Evolutionary conservation across 2,888 invertebrate species (phyloP), one percentile per base, ranked within the genome.

Genomic region (Seira musarum): DNA sequence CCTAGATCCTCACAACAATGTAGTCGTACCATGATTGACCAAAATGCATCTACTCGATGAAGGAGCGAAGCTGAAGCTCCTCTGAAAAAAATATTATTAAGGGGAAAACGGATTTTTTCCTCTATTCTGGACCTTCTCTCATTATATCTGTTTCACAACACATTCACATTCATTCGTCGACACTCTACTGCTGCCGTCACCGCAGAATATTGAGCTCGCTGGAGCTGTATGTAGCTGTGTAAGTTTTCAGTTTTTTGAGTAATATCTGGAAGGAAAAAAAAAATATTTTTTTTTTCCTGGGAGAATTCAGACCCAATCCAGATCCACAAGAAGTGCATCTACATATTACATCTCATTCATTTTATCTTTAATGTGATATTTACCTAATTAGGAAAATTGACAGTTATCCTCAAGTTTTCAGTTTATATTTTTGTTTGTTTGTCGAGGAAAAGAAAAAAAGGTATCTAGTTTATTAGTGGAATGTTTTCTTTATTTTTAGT

Each of bases 81-180:
- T 15, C 49, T 40, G 72, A 66, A 77, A 71, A 63, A 30, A 60
- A 21, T 13, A 17, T 21, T 19, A 60, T 5, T 57, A 17, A 2
- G 53, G 21, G 68, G 61, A 75, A 68, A 61, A 78, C 49, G 77
- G 46, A 63, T 64, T 78, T 79, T n/a, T n/a, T n/a, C n/a, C n/a
- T n/a, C n/a, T n/a, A n/a, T n/a, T n/a, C 79, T 79, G 79, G 79
- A 79, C 79, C 79, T 72, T 79, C 72, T 78, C 71, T 66, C 67
- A 57, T 30, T 46, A 65, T 73, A 49, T 65, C 66, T 63, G 46
- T 61, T 25, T 68, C 53, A n/a, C n/a, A n/a, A n/a, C n/a, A n/a
- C n/a, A n/a, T 35, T 21, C 68, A 2, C 15, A 25, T 17, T 57
- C 53, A 8, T 21, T 25, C 25, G 13, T 64, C 53, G 77, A 70